These are phyloP conservation scores for Gambusia affinis DNA, from an alignment of 2,113 vertebrate genomes.

Conservation along the genomic window DNA sequence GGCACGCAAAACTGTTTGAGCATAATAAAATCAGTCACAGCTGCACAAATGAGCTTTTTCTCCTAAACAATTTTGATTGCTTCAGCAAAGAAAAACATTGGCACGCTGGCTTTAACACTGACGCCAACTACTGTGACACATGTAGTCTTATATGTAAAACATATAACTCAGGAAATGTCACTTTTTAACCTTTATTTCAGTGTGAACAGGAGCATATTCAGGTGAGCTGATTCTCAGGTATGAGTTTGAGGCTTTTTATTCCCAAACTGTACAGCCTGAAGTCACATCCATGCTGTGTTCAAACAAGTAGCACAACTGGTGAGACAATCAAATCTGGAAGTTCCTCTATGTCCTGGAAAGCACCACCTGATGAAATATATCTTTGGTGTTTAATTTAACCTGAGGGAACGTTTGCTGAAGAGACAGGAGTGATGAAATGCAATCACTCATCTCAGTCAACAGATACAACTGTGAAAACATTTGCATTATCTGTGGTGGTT, in stretches of 20 bases:
- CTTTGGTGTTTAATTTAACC: conserved; percentile 4
- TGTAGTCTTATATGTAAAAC: neutral
- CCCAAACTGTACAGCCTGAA: conserved; percentile 24
- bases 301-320: conserved; percentile 19
- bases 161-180: neutral
- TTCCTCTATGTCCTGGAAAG: conserved; percentile 29
- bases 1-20: neutral
- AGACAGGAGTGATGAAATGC: conserved; percentile 14
- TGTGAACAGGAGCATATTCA: conserved; percentile 11
- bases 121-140: neutral
- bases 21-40: neutral
- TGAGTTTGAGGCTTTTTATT: neutral
- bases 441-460: conserved; percentile 30
- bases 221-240: conserved; percentile 18
- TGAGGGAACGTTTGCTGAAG: conserved; percentile 15
- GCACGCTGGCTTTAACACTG: neutral
- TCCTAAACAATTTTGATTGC: neutral
- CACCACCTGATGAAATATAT: neutral
- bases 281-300: conserved; percentile 32
- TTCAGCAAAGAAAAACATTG: neutral
- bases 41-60: neutral
- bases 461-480: conserved; percentile 37
- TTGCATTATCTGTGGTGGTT: conserved; percentile 18
- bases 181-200: neutral
- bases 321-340: conserved; percentile 12